Base-by-base conservation (phyloP, 1,140 invertebrate genomes). In the Drosophila leontia region DNA sequence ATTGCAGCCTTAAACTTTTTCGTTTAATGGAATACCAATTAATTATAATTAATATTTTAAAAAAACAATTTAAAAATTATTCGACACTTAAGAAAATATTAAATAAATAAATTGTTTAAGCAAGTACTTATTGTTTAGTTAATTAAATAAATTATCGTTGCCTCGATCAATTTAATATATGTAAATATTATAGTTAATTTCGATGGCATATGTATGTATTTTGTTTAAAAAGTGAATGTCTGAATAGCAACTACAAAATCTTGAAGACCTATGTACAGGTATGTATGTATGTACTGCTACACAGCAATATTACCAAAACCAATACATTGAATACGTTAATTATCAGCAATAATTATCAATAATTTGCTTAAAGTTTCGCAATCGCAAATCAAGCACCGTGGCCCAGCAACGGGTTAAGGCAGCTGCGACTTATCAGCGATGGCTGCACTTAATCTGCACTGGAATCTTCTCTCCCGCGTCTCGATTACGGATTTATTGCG, bases 401-500 rank as follows among this genome's bases (percentile, higher is more conserved):
- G 53, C 35, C 42, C 44, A 17, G 19, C 23, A 17, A 39, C 34
- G 75, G 50, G 75, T 78, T 77, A 78, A 78, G 34, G 26, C 34
- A 34, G 23, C 48, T 12, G 29, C 41, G 29, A 56, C 60, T 55
- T 48, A 55, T 42, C 70, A 34, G 32, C 51, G 35, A 56, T 56
- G 41, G 50, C 32, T 56, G 35, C 35, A 39, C 35, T 56, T 56
- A 56, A 56, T 56, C 23, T 75, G 41, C 55, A 78, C 45, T 78
- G 57, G n/a, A 69, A 55, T 32, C 44, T 32, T n/a, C 41, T 68
- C 29, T n/a, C 57, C 50, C 51, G 57, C 37, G 56, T 77, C 56
- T 61, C 63, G 63, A 69, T 78, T 77, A 45, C 57, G 56, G 42
- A 61, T 78, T 77, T 48, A 53, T 48, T 17, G n/a, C 61, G 35